Evolutionary conservation across 2,113 vertebrate species (phyloP).

Genomic region (Atrichornis clamosus): DNA sequence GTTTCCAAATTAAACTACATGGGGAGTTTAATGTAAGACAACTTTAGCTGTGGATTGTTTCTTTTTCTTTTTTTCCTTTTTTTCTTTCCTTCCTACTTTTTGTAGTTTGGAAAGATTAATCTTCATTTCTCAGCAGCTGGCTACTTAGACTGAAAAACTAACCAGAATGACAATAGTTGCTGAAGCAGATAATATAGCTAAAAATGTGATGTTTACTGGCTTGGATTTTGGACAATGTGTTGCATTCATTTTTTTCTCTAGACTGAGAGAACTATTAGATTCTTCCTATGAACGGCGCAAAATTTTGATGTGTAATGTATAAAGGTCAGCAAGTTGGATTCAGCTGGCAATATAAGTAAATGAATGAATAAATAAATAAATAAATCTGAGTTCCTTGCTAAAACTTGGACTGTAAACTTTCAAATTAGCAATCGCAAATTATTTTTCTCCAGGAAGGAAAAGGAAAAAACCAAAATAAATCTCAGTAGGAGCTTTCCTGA

Average conservation of each 20-base stretch:
- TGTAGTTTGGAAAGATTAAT: conserved; percentile 28
- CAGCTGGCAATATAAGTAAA: not conserved
- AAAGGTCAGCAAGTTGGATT: not conserved
- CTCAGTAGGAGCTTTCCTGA: not conserved
- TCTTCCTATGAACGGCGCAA: not conserved
- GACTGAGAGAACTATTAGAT: not conserved
- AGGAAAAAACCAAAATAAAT: not conserved
- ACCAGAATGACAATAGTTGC: not conserved
- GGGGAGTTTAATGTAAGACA: not conserved
- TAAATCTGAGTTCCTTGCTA: not conserved
- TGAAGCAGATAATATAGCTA: conserved; percentile 29
- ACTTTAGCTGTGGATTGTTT: not conserved
- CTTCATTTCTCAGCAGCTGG: not conserved
- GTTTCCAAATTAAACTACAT: conserved; percentile 33
- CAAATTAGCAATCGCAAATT: not conserved
- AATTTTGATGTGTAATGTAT: not conserved
- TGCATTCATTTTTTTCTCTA: not conserved
- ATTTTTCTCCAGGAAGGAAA: not conserved
- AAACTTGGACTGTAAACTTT: not conserved
- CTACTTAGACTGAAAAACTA: conserved; percentile 21
- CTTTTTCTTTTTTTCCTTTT: not conserved
- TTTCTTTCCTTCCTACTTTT: not conserved
- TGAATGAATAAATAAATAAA: not conserved
- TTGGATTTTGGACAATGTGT: not conserved
- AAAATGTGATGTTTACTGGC: not conserved